Percentiles rank a stretch among this genome's conserved stretches.
Evolutionary conservation across 2,888 invertebrate genomes (phyloP).

Genomic region (Minunthozetes semirufus): DNA sequence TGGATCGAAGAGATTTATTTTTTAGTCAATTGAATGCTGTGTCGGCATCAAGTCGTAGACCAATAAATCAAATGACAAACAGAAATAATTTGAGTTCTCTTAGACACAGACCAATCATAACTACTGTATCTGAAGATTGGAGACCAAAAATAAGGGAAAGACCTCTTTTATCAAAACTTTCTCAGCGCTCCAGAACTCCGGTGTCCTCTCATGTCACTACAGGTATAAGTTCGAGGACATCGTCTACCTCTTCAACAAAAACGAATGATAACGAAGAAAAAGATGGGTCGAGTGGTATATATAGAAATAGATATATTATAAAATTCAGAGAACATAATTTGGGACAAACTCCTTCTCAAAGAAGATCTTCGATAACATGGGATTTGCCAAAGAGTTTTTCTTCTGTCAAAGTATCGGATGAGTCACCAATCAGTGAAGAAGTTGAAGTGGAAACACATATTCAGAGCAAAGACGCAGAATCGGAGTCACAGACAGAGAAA

Average conservation of each 20-base stretch:
- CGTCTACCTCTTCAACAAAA: neutral
- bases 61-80: neutral
- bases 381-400: constrained; percentile 21
- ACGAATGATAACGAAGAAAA: neutral
- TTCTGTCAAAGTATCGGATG: neutral
- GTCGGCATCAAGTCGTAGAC: neutral
- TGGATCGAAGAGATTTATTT: neutral
- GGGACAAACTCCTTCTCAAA: neutral
- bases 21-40: neutral
- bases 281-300: constrained; percentile 20
- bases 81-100: neutral
- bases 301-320: constrained; percentile 35
- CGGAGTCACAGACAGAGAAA: neutral
- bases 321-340: constrained; percentile 37
- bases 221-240: neutral
- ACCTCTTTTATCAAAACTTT: constrained; percentile 1
- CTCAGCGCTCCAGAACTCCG: neutral
- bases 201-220: neutral
- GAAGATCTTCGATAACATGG: constrained; percentile 35
- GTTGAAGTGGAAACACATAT: neutral
- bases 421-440: constrained; percentile 1
- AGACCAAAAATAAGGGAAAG: neutral
- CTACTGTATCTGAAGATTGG: neutral
- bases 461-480: constrained; percentile 3
- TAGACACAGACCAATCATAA: neutral